Evolutionary conservation across 2,113 vertebrate genomes (phyloP), one percentile per base, ranked within the genome.

Genomic region (Polypterus bichir): DNA sequence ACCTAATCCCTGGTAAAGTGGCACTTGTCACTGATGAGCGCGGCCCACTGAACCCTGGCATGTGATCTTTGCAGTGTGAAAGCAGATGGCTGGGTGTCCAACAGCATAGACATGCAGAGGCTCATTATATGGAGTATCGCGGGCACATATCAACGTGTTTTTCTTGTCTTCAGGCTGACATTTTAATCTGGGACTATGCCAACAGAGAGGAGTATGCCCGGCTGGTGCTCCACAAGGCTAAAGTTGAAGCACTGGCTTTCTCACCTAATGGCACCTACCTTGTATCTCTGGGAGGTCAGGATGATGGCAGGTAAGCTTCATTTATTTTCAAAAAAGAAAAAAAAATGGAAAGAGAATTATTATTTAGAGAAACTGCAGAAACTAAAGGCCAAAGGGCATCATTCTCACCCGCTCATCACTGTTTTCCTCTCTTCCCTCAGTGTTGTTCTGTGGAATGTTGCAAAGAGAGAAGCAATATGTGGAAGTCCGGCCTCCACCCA

Each of bases 101-200:
- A 27, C 27, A 27, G 27, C 27, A 1, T 27, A 27, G 27, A 27
- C 27, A 27, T 27, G 27, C 27, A 27, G 27, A 27, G 27, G 9
- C 6, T 57, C 9, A 9, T 57, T 46, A 9, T 10, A 59, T n/a
- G 6, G 44, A 46, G 46, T 46, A 47, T 4, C 10, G 46, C 9
- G 4, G 5, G 27, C 10, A 47, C 46, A 47, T 9, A 45, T 57
- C 4, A 57, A 59, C 8, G 7, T 9, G 57, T 46, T 59, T 59
- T 59, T 44, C 47, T 4, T 58, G 44, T 46, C 8, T 49, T 5
- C 70, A 97, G 93, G 92, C 92, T 66, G 74, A 86, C 52, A 63
- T 94, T 58, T 88, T 97, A 48, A 71, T 96, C 66, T 97, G 93
- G 92, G 84, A 94, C 73, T 95, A 80, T 65, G 67, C 67, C 47